These are phyloP conservation scores for Tenthredo amoena DNA, from an alignment of 2,888 invertebrate species.

Conservation along the genomic window DNA sequence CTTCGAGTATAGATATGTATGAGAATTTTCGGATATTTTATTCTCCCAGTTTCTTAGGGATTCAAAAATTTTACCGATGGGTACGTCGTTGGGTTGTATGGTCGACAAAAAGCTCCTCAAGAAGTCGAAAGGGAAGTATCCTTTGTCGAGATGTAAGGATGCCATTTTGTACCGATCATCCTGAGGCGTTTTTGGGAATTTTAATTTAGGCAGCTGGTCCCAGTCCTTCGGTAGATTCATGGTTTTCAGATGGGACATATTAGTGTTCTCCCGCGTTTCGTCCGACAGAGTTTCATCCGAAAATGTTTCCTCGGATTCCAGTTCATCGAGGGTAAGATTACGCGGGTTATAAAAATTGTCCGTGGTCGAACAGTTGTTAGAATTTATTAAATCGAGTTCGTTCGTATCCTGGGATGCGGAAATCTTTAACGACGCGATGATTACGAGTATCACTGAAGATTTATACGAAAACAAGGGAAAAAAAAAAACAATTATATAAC, in stretches of 20 bases:
- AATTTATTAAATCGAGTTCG: conserved; percentile 57
- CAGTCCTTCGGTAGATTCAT: conserved; percentile 65
- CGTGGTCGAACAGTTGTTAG: conserved; percentile 65
- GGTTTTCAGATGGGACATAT: conserved; percentile 70
- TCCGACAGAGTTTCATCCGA: conserved; percentile 55
- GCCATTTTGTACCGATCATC: conserved; percentile 74
- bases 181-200: conserved; percentile 69
- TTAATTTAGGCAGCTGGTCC: conserved; percentile 65
- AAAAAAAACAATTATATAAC: neutral
- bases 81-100: conserved; percentile 84
- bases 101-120: conserved; percentile 82
- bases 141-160: conserved; percentile 81
- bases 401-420: conserved; percentile 57
- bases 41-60: neutral
- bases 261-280: conserved; percentile 59
- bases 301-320: conserved; percentile 53
- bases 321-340: conserved; percentile 48
- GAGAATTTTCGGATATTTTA: neutral
- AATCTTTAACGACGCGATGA: conserved; percentile 59
- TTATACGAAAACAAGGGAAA: neutral
- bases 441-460: conserved; percentile 57
- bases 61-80: conserved; percentile 80
- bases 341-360: conserved; percentile 59
- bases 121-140: conserved; percentile 83
- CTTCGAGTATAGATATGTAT: conserved; percentile 9